Evolutionary conservation across 2,888 invertebrate species (phyloP), one percentile per base, ranked within the genome.

Genomic region (Gnatocerus cornutus): DNA sequence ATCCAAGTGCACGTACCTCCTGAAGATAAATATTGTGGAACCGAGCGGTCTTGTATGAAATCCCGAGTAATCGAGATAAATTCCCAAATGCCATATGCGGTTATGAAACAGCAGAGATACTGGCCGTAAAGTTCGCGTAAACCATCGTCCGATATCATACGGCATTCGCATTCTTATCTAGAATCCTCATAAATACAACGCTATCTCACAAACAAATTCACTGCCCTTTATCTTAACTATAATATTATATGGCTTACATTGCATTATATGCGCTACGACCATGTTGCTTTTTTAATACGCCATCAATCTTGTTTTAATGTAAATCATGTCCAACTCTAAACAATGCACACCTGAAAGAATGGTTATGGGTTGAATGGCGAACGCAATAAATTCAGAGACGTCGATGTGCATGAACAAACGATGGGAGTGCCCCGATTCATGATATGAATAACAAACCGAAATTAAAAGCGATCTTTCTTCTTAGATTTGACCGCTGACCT

Each of bases 191-290:
- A 74, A 74, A 74, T 74, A 73, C 50, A 52, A 59, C 68, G 55
- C 68, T 71, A 74, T 73, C 74, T 73, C 64, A 50, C 68, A 72
- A 72, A 71, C 71, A 74, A 74, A 74, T 74, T 72, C 71, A 70
- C 68, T 72, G 68, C 68, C 71, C 69, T 72, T 73, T 72, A 69
- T 72, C 72, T 71, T 67, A 56, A 69, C 58, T 53, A 50, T 58
- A 50, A 70, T 33, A 70, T 45, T 55, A 69, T 43, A 59, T 66
- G 48, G 56, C 10, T 9, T 30, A 55, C 27, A 68, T 64, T 64
- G 56, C 50, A 59, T 55, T 55, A 43, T 65, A 64, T 45, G 43
- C 43, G 53, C 55, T 55, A 16, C 45, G 33, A 10, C 53, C 41
- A 21, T 8, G 43, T 43, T 50, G 46, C 65, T 37, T 61, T 66